Evolutionary conservation across 2,888 invertebrate genomes (phyloP).

Genomic region (Yponomeuta malinellus): DNA sequence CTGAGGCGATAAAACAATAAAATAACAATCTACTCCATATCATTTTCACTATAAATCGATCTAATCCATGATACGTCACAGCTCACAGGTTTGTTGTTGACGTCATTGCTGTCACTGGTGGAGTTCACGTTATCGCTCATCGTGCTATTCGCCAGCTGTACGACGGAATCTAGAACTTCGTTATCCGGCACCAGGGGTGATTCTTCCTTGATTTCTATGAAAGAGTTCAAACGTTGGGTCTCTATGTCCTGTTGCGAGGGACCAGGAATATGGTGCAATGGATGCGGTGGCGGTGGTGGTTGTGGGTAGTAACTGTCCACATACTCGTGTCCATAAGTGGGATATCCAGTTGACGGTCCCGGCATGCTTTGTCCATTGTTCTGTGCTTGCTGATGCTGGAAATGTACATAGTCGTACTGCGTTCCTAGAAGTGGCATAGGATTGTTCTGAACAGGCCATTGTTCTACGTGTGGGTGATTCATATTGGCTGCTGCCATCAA

Average conservation of each 20-base stretch:
- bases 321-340: slow-evolving; percentile 27
- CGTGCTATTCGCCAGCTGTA: background rate
- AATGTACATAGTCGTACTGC: background rate
- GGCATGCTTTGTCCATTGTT: slow-evolving; percentile 2
- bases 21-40: slow-evolving; percentile 26
- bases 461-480: slow-evolving; percentile 5
- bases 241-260: background rate
- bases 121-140: background rate
- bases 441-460: background rate
- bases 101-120: background rate
- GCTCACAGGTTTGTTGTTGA: slow-evolving; percentile 19
- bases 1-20: background rate
- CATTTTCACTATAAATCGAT: slow-evolving; percentile 39
- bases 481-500: slow-evolving; percentile 25
- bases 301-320: slow-evolving; percentile 29
- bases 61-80: slow-evolving; percentile 56
- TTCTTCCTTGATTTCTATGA: background rate
- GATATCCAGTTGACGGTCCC: slow-evolving; percentile 22
- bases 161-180: background rate
- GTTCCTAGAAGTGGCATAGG: background rate
- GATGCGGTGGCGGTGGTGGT: slow-evolving; percentile 29
- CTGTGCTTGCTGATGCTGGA: background rate
- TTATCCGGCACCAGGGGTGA: background rate
- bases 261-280: slow-evolving; percentile 21
- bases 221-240: background rate